Evolutionary conservation across 2,797 vertebrate genomes (phyloP), one percentile per base, ranked within the genome.

Genomic region (Pantherophis vulpinus): DNA sequence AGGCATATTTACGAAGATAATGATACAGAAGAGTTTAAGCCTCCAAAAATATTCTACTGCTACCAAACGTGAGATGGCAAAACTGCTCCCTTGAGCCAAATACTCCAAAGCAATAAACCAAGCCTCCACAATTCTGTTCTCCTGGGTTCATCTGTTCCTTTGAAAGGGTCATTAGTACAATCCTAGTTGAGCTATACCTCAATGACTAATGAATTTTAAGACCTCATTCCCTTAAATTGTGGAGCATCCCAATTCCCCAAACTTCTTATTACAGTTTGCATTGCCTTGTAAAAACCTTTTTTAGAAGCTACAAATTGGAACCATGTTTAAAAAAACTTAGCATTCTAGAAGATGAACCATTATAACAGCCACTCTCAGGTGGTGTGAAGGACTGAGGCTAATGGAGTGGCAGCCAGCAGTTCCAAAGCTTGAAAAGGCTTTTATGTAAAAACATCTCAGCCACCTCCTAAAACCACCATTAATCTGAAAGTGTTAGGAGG

Each of bases 1-100:
- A 93, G 37, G n/a, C 56, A 58, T 74, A 91, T 92, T 92, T 92
- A 93, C 93, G 92, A 90, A 83, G 63, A 51, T 61, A 94, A 95
- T 29, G n/a, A 87, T 93, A 58, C 89, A 92, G 74, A 56, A 58
- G 47, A 93, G 91, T 54, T 90, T 63, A 25, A 79, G 47, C 79
- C 16, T 58, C 70, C 66, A 93, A 58, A 6, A 93, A 60, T 94
- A 92, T 95, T 94, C 94, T 91, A 79, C 87, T 92, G 54, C 14
- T 91, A 88, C 58, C 18, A 90, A 94, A 95, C 89, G 42, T 61
- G 58, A 94, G 20, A 4, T 9, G 4, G 25, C 79, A 91, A 47
- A 93, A 94, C 87, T 93, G 93, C 55, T 95, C 93, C 88, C 93
- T 92, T 60, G 25, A 79, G 88, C 88, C 79, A 86, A 70, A 92